Evolutionary conservation across 1,140 invertebrate genomes (phyloP).

Genomic region (Pollicipes pollicipes): DNA sequence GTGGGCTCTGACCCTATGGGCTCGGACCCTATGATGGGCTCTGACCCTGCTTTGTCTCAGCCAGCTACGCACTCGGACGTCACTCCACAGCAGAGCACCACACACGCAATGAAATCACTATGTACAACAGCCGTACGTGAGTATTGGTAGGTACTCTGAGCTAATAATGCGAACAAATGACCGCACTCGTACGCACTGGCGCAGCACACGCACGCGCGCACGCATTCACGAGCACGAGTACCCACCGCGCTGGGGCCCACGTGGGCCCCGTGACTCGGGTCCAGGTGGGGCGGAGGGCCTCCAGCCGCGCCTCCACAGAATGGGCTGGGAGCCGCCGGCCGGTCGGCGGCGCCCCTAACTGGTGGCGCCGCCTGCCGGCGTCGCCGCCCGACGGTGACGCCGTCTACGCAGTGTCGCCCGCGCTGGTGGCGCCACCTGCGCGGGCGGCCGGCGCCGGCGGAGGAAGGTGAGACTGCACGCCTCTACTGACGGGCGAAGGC

Average conservation of each 20-base stretch:
- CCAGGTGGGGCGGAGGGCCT: background rate
- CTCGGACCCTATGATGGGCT: too few species aligned
- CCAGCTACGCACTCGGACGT: too few species aligned
- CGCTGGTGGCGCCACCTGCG: too few species aligned
- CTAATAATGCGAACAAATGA: background rate
- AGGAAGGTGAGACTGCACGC: background rate
- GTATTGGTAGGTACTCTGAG: background rate
- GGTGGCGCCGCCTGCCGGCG: background rate
- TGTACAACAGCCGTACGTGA: background rate
- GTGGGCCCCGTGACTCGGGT: background rate
- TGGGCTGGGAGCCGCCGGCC: background rate
- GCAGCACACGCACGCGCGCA: background rate
- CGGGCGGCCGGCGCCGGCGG: too few species aligned
- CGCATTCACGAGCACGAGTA: too few species aligned
- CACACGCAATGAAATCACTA: background rate
- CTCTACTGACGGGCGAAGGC: background rate
- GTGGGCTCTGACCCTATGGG: too few species aligned
- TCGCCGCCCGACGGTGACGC: background rate
- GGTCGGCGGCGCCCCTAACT: background rate
- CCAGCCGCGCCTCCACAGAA: too few species aligned
- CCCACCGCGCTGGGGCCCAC: background rate
- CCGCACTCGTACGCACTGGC: background rate
- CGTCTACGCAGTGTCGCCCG: background rate
- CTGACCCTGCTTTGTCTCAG: too few species aligned
- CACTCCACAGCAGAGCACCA: too few species aligned